Evolutionary conservation across 2,113 vertebrate species (phyloP).

Genomic region (Chelonoidis abingdonii): DNA sequence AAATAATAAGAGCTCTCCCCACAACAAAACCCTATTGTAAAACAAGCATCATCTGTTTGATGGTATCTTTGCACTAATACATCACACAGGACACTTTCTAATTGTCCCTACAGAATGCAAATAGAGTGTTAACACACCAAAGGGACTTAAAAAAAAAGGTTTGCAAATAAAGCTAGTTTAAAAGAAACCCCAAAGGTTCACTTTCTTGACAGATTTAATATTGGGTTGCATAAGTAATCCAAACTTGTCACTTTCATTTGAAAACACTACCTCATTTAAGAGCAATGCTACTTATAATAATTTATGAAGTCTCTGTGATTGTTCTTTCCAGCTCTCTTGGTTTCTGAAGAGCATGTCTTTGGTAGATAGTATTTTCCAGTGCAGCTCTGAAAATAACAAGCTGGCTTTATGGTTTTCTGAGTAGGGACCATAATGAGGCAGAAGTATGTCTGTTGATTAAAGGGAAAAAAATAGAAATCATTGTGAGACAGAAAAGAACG

Average conservation of each 20-base stretch:
- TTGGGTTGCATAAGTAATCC: background rate
- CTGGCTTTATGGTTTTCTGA: constrained; percentile 15
- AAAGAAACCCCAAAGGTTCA: background rate
- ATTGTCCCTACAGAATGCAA: constrained; percentile 10
- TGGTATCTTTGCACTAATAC: background rate
- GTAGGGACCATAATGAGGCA: background rate
- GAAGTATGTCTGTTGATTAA: constrained; percentile 29
- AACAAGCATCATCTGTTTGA: background rate
- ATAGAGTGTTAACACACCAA: background rate
- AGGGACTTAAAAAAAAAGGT: background rate
- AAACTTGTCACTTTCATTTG: background rate
- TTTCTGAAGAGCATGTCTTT: constrained; percentile 41
- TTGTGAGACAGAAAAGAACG: constrained; percentile 16
- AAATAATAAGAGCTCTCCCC: background rate
- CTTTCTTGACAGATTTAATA: constrained; percentile 16
- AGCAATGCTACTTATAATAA: constrained; percentile 6
- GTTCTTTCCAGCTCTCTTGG: constrained; percentile 7
- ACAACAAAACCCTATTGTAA: background rate
- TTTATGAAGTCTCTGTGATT: background rate
- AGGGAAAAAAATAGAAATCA: background rate
- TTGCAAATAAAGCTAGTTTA: background rate
- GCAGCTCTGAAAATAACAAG: constrained; percentile 39
- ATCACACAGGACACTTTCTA: background rate
- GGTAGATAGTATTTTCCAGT: accelerated
- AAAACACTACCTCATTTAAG: constrained; percentile 6